A percentile compares a stretch with the other conserved stretches of the same genome.
phyloP scores from a whole-genome alignment of 2,888 invertebrate species.

The Acanthosepion esculentum region DNA sequence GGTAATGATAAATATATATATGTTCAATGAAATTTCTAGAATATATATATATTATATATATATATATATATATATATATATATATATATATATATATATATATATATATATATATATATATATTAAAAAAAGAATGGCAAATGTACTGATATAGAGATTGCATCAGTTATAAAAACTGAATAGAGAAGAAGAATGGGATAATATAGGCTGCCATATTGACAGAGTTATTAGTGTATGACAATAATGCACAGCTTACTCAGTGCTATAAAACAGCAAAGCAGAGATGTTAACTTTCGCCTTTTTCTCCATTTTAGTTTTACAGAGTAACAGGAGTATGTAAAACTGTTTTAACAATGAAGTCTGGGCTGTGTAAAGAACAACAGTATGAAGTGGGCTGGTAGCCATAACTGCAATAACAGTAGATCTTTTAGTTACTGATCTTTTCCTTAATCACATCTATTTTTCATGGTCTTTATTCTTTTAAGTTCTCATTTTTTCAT shows the following conservation, averaged over 20 bases:
- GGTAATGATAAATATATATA: background rate
- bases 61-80: no score
- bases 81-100: no score
- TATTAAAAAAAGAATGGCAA: no score
- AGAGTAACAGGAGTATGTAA: background rate
- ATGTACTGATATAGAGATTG: no score
- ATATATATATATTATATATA: no score
- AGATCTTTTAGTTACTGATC: background rate
- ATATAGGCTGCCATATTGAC: no score
- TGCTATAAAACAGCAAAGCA: background rate
- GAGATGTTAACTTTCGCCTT: background rate
- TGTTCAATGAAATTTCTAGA: no score
- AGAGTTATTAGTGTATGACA: no score
- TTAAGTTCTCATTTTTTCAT: background rate
- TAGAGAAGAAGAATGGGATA: no score
- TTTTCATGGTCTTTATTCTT: background rate
- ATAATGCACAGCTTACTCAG: background rate
- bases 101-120: no score
- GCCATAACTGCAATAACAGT: background rate
- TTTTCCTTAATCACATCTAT: background rate
- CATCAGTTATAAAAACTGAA: no score
- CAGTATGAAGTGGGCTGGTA: background rate
- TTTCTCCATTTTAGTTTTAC: background rate
- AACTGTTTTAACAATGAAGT: background rate
- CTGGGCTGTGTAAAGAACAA: background rate